phyloP scores from a whole-genome alignment of 2,113 vertebrate species.

The Propithecus coquereli region DNA sequence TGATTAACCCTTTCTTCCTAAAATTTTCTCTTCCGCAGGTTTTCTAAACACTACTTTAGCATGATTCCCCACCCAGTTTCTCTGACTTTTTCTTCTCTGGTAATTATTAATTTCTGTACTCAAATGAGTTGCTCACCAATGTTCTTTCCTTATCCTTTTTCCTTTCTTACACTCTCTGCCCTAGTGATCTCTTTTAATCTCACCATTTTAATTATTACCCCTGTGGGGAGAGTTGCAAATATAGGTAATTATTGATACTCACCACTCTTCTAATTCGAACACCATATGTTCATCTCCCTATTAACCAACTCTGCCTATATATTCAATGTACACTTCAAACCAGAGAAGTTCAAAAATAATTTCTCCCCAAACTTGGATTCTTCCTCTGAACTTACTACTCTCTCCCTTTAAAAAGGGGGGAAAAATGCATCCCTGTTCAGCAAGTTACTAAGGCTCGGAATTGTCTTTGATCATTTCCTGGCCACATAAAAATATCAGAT shows the following conservation, averaged over 20 bases:
- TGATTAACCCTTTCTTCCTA: not conserved
- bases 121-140: not conserved
- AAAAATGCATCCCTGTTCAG: not conserved
- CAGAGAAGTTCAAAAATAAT: not conserved
- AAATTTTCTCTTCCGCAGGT: not conserved
- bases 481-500: not conserved
- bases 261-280: not conserved
- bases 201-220: not conserved
- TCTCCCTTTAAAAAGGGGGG: not conserved
- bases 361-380: not conserved
- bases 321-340: not conserved
- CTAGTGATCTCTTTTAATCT: not conserved
- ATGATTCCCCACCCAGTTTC: not conserved
- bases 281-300: not conserved
- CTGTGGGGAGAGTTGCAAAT: not conserved
- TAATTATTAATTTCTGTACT: not conserved
- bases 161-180: not conserved
- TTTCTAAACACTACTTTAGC: not conserved
- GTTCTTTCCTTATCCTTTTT: not conserved
- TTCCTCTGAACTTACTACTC: not conserved
- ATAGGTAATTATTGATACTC: not conserved
- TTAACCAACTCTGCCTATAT: not conserved
- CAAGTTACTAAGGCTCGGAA: not conserved
- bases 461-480: not conserved
- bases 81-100: not conserved